phyloP scores from a whole-genome alignment of 1,140 invertebrate genomes.

The Sarcophaga bullata region DNA sequence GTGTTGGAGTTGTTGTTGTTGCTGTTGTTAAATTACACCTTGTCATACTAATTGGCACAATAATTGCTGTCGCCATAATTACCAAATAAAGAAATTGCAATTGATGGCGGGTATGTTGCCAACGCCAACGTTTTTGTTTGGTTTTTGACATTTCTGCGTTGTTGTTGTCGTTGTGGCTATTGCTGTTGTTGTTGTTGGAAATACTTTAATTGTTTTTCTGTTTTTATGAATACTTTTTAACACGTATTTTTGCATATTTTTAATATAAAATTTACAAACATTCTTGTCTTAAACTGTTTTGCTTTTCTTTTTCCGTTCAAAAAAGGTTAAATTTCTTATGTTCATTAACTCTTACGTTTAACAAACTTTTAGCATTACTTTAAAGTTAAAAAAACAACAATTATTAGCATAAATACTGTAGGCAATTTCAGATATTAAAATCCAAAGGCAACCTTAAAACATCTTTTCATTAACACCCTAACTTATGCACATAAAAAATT shows the following conservation, averaged over 20 bases:
- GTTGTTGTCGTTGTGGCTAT: not conserved
- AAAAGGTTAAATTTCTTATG: too few relatives aligned
- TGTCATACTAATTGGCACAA: conserved; percentile 38
- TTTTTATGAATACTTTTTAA: not conserved
- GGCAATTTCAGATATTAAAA: too few relatives aligned
- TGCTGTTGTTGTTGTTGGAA: conserved; percentile 33
- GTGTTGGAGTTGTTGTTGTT: conserved; percentile 5
- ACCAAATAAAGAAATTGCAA: conserved; percentile 2
- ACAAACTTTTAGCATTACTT: too few relatives aligned
- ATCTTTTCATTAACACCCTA: too few relatives aligned
- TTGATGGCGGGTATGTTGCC: conserved; percentile 32
- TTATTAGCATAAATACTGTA: too few relatives aligned
- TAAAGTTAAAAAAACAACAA: too few relatives aligned
- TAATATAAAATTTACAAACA: not conserved
- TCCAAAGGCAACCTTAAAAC: too few relatives aligned
- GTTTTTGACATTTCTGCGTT: conserved; percentile 33
- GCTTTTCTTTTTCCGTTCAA: too few relatives aligned
- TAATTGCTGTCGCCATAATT: conserved; percentile 38
- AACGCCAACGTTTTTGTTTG: conserved; percentile 39
- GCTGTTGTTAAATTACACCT: conserved; percentile 7
- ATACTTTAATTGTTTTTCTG: not conserved
- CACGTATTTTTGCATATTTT: conserved; percentile 24
- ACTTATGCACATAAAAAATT: too few relatives aligned
- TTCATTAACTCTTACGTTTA: too few relatives aligned
- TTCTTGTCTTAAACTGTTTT: not conserved